These are phyloP conservation scores for Oreochromis grahami DNA, from an alignment of 2,797 vertebrate species.

Conservation along the genomic window DNA sequence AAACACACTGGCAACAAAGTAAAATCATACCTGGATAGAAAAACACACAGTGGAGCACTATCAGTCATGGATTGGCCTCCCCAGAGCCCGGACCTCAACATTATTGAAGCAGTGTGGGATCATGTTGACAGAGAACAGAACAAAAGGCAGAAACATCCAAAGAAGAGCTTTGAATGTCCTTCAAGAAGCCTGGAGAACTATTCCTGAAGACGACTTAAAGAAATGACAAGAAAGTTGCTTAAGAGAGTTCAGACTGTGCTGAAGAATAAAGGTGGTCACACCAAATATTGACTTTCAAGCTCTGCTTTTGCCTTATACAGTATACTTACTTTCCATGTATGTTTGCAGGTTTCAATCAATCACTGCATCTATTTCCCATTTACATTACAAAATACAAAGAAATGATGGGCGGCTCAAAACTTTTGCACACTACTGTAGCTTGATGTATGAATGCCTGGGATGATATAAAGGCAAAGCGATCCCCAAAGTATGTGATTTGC, in stretches of 20 bases:
- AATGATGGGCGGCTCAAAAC: not conserved
- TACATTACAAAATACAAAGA: not conserved
- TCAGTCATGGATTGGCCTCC: not conserved
- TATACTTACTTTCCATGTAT: not conserved
- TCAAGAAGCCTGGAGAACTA: not conserved
- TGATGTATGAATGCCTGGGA: not conserved
- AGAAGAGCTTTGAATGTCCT: not conserved
- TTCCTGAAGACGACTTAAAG: fast-evolving
- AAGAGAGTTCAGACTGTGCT: not conserved
- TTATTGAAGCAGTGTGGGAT: not conserved
- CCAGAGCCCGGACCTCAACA: not conserved
- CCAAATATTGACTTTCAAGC: not conserved
- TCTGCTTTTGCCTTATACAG: not conserved
- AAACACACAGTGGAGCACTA: not conserved
- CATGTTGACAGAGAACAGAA: not conserved
- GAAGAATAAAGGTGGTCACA: not conserved
- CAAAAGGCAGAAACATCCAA: not conserved
- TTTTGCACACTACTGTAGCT: not conserved
- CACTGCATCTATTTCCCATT: not conserved
- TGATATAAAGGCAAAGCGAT: not conserved
- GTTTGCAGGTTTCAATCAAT: not conserved
- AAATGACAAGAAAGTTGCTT: fast-evolving
- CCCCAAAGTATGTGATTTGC: not conserved
- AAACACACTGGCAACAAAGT: not conserved
- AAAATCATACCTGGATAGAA: not conserved